These are phyloP conservation scores for Asobara japonica DNA, from an alignment of 1,140 invertebrate species.

Conservation along the genomic window DNA sequence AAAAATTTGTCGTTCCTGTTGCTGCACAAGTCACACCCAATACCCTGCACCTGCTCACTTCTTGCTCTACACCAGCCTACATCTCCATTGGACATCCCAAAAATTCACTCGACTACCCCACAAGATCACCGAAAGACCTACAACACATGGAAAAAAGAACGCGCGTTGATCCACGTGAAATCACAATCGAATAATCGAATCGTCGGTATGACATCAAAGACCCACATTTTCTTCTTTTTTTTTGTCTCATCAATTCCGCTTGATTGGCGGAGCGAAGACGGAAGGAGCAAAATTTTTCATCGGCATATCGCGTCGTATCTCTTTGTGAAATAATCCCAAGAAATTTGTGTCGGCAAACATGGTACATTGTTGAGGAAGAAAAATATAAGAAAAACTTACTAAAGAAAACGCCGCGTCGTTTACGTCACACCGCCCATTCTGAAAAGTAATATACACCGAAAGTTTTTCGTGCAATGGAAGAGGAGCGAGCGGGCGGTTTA, in stretches of 20 bases:
- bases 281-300: conserved; percentile 1
- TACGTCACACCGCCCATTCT: conserved; percentile 65
- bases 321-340: conserved; percentile 46
- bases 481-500: conserved; percentile 21
- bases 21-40: no score
- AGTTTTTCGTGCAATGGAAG: conserved; percentile 15
- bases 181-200: conserved; percentile 15
- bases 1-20: no score
- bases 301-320: neutral
- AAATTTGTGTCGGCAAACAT: conserved; percentile 65
- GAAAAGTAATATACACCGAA: conserved; percentile 65
- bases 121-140: neutral
- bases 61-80: no score
- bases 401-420: conserved; percentile 49
- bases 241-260: neutral
- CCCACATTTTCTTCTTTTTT: neutral
- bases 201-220: conserved; percentile 11
- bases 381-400: neutral
- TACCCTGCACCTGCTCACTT: no score
- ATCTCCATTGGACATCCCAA: no score
- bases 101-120: neutral
- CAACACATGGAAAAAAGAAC: neutral
- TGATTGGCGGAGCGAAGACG: neutral
- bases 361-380: conserved; percentile 52
- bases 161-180: conserved; percentile 14